Evolutionary conservation across 1,140 invertebrate species (phyloP).

Genomic region (Heliconius hermathena): DNA sequence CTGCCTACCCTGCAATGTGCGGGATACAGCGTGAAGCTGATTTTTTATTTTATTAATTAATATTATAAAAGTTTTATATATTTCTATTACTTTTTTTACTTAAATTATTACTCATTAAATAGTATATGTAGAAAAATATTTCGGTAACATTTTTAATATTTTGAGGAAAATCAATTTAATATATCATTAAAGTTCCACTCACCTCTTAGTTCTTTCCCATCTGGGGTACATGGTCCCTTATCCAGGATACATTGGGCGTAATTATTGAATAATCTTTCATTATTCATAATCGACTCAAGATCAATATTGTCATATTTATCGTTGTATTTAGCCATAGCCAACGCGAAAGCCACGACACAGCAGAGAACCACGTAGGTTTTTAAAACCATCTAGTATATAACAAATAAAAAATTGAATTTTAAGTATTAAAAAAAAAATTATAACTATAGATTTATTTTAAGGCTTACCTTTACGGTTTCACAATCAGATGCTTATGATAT

Average conservation of each 20-base stretch:
- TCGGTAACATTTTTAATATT: no score
- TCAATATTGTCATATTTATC: conserved; percentile 88
- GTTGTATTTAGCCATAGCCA: conserved; percentile 84
- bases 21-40: no score
- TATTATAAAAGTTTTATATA: no score
- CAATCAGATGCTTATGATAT: not conserved
- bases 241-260: conserved; percentile 87
- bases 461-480: not conserved
- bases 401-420: not conserved
- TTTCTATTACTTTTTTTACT: no score
- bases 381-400: not conserved
- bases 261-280: conserved; percentile 84
- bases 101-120: no score
- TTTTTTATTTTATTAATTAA: no score
- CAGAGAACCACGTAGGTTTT: not conserved
- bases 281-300: conserved; percentile 86
- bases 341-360: conserved; percentile 39
- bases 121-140: no score
- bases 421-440: not conserved
- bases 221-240: conserved; percentile 86
- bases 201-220: conserved; percentile 87
- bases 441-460: not conserved
- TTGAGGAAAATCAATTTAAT: no score
- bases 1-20: no score
- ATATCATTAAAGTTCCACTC: conserved; percentile 49